These are phyloP conservation scores for Etheostoma nigrum DNA, from an alignment of 2,797 vertebrate species.

Conservation along the genomic window DNA sequence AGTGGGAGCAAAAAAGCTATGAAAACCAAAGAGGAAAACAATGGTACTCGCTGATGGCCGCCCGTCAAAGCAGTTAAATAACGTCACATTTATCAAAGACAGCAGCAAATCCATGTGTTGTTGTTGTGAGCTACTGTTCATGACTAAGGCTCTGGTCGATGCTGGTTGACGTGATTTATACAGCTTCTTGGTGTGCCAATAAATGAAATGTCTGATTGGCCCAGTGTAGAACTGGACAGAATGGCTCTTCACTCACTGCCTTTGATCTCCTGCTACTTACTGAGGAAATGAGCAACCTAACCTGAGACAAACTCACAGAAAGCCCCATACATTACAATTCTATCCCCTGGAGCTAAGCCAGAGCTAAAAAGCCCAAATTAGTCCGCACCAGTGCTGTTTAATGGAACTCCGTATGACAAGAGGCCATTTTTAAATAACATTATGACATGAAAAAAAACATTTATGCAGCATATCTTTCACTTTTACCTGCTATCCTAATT, in stretches of 20 bases:
- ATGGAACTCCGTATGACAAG: slow-evolving; percentile 73
- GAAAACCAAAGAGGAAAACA: slow-evolving; percentile 73
- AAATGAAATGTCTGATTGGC: slow-evolving; percentile 84
- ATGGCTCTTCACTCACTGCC: slow-evolving; percentile 74
- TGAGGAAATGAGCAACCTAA: slow-evolving; percentile 70
- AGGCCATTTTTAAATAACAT: slow-evolving; percentile 68
- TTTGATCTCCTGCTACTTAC: slow-evolving; percentile 79
- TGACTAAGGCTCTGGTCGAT: slow-evolving; percentile 84
- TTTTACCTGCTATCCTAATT: slow-evolving; percentile 71
- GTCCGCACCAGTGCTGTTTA: slow-evolving; percentile 66
- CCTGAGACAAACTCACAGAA: slow-evolving; percentile 72
- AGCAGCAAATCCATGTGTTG: slow-evolving; percentile 87
- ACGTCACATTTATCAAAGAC: slow-evolving; percentile 86
- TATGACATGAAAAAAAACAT: no score
- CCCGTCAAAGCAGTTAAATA: slow-evolving; percentile 82
- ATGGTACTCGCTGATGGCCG: slow-evolving; percentile 53
- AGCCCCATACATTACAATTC: slow-evolving; percentile 73
- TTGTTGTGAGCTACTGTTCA: slow-evolving; percentile 85
- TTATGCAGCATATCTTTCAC: slow-evolving; percentile 68
- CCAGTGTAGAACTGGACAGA: slow-evolving; percentile 71
- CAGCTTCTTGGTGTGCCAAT: slow-evolving; percentile 81
- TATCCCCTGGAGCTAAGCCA: slow-evolving; percentile 73
- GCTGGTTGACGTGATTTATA: slow-evolving; percentile 85
- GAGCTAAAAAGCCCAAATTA: slow-evolving; percentile 78
- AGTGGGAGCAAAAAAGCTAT: slow-evolving; percentile 55